These are phyloP conservation scores for Ischnura elegans DNA, from an alignment of 2,888 invertebrate species.

Conservation along the genomic window DNA sequence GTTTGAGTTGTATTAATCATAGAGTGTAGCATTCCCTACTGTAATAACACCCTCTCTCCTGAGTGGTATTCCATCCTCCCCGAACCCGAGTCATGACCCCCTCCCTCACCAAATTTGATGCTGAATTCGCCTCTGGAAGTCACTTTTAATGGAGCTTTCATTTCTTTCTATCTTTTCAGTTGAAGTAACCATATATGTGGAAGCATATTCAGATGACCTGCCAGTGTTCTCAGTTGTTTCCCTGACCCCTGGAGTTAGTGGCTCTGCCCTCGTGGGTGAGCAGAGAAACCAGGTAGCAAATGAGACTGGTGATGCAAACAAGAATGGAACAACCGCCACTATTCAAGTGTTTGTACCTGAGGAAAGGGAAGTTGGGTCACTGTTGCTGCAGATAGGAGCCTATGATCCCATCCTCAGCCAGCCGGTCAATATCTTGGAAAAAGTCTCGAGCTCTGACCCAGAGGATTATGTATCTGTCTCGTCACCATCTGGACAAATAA, in stretches of 20 bases:
- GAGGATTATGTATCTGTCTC: constrained; percentile 75
- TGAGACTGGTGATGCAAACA: not conserved
- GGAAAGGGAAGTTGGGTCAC: constrained; percentile 63
- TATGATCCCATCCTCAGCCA: constrained; percentile 31
- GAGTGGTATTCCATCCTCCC: too few relatives aligned
- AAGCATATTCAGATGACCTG: constrained; percentile 88
- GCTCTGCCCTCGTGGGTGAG: constrained; percentile 8
- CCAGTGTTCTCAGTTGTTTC: constrained; percentile 84
- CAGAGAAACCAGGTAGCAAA: not conserved
- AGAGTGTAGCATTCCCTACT: too few relatives aligned
- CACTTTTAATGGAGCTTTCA: too few relatives aligned
- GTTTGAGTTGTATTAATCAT: too few relatives aligned
- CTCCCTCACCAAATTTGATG: not conserved
- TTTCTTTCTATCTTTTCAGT: constrained; percentile 76
- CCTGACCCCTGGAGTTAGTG: constrained; percentile 30
- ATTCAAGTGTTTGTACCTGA: constrained; percentile 50
- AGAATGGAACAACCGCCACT: not conserved
- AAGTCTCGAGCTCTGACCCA: constrained; percentile 29
- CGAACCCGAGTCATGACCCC: too few relatives aligned
- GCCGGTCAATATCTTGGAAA: constrained; percentile 30
- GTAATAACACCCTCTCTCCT: too few relatives aligned
- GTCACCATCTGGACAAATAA: constrained; percentile 83
- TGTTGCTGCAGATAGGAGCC: constrained; percentile 50
- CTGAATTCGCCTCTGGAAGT: too few relatives aligned
- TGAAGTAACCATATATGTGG: constrained; percentile 88